Percentiles rank a stretch among this genome's conserved stretches.
Evolutionary conservation across 2,113 vertebrate genomes (phyloP).

Genomic region (Odobenus rosmarus): DNA sequence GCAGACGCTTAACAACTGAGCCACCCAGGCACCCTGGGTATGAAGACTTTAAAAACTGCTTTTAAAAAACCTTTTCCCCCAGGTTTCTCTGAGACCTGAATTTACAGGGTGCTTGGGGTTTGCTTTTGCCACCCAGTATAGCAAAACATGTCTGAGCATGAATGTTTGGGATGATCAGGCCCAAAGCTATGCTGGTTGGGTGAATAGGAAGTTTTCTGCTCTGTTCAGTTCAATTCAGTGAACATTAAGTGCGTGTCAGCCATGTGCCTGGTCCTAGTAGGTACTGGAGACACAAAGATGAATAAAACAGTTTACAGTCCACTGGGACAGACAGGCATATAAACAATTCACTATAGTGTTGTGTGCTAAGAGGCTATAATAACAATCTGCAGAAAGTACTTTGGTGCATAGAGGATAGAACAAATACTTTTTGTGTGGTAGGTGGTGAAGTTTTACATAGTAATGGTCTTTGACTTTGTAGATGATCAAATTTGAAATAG

Average conservation of each 20-base stretch:
- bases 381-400: slow-evolving; percentile 35
- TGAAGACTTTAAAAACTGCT: background rate
- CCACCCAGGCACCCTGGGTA: too few relatives aligned
- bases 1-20: too few relatives aligned
- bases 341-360: slow-evolving; percentile 56
- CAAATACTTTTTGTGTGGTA: background rate
- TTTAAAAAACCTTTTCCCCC: background rate
- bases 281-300: slow-evolving; percentile 64
- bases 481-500: slow-evolving; percentile 11
- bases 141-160: background rate
- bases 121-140: background rate
- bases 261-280: slow-evolving; percentile 67
- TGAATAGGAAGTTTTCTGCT: slow-evolving; percentile 58
- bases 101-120: background rate
- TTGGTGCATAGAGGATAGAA: background rate
- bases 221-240: slow-evolving; percentile 46
- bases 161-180: background rate
- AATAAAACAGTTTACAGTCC: slow-evolving; percentile 50
- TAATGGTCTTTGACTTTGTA: background rate
- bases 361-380: background rate
- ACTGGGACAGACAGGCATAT: slow-evolving; percentile 9
- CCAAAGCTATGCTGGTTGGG: background rate
- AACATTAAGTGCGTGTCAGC: slow-evolving; percentile 48
- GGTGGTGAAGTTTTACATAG: background rate
- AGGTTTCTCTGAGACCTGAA: background rate